These are phyloP conservation scores for Crotalus horridus DNA, from an alignment of 2,113 vertebrate genomes.

Conservation along the genomic window DNA sequence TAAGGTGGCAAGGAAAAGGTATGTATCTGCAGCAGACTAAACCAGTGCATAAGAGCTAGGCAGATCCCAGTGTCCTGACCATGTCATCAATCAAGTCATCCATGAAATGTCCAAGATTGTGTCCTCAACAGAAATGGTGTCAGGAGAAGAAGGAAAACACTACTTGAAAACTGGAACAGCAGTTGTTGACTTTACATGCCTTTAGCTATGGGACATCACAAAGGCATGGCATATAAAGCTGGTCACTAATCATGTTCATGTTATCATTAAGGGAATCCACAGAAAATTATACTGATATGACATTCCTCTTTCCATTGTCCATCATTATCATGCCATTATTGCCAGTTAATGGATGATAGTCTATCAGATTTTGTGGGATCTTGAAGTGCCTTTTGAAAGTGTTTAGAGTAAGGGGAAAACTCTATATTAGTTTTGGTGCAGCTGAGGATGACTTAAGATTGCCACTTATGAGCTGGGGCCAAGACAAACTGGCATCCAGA, in stretches of 20 bases:
- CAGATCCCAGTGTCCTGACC: background rate
- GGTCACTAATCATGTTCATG: background rate
- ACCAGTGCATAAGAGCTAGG: background rate
- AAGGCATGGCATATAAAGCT: background rate
- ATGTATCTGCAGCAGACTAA: background rate
- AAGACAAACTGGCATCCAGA: background rate
- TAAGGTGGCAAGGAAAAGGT: background rate
- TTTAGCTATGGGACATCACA: background rate
- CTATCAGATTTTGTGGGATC: background rate
- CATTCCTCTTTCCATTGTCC: background rate
- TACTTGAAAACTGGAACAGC: background rate
- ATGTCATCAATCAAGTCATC: background rate
- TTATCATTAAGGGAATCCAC: background rate
- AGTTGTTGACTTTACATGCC: background rate
- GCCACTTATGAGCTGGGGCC: background rate
- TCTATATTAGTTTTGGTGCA: background rate
- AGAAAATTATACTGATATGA: background rate
- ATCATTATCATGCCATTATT: background rate
- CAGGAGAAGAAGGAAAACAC: background rate
- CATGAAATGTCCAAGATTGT: background rate
- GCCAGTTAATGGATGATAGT: background rate
- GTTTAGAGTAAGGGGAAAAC: background rate
- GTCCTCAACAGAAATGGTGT: background rate
- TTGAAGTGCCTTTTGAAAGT: background rate
- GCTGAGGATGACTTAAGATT: background rate